Evolutionary conservation across 2,113 vertebrate species (phyloP).

Genomic region (Lepus europaeus): DNA sequence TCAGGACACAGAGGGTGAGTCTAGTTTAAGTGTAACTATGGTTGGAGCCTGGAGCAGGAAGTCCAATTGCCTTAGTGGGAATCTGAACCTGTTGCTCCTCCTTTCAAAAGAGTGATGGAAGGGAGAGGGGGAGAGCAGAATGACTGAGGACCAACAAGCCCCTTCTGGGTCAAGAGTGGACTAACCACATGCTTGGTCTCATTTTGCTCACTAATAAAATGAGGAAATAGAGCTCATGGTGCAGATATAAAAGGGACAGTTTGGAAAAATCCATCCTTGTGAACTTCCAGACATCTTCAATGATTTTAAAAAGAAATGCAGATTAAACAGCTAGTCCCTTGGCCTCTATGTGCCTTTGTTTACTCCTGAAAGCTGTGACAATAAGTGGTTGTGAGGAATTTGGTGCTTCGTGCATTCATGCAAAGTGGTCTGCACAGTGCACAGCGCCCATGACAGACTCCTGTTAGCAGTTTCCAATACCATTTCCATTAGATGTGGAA

Average conservation of each 20-base stretch:
- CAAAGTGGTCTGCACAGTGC: too few species aligned
- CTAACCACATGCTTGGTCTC: background rate
- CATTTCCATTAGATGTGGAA: background rate
- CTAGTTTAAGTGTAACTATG: background rate
- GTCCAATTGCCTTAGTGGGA: background rate
- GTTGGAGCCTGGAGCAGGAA: background rate
- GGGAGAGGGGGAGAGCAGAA: too few species aligned
- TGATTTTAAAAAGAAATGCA: background rate
- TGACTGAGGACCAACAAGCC: background rate
- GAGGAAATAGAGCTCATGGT: background rate
- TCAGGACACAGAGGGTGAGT: background rate
- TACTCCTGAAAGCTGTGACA: background rate
- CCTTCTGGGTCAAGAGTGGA: background rate
- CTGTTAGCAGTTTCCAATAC: rapidly evolving
- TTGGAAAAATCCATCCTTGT: background rate
- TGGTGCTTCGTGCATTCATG: background rate
- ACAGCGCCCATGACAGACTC: too few species aligned
- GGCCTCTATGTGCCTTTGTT: background rate
- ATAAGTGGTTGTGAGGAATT: background rate
- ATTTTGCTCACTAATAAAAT: background rate
- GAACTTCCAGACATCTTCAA: background rate
- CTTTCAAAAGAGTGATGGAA: background rate
- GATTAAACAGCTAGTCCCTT: background rate
- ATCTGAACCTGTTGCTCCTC: too few species aligned
- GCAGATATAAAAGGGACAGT: background rate